phyloP scores from a whole-genome alignment of 2,888 invertebrate genomes.

The Limnephilus rhombicus region DNA sequence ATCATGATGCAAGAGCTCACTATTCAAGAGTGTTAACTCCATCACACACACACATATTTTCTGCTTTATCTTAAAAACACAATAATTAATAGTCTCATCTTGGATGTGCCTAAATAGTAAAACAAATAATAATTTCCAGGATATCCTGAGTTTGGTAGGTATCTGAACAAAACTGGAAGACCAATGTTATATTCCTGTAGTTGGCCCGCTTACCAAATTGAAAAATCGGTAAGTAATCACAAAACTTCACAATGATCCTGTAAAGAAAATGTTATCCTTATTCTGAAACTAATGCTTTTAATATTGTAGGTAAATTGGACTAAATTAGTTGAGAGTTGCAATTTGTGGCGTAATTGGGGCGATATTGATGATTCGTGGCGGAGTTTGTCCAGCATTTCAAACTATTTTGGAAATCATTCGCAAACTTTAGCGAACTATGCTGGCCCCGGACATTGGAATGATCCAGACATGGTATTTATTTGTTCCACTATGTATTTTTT shows the following conservation, averaged over 20 bases:
- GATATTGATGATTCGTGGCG: slow-evolving; percentile 82
- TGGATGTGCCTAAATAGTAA: background rate
- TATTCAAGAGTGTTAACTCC: background rate
- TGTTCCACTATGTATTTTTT: background rate
- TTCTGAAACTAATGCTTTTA: background rate
- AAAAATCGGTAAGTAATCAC: slow-evolving; percentile 63
- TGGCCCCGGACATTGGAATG: slow-evolving; percentile 85
- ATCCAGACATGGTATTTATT: slow-evolving; percentile 82
- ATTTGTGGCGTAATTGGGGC: slow-evolving; percentile 83
- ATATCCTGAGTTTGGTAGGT: slow-evolving; percentile 83
- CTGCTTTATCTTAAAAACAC: background rate
- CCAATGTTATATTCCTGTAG: slow-evolving; percentile 89
- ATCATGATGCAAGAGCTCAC: background rate
- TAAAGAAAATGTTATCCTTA: background rate
- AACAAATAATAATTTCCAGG: slow-evolving; percentile 71
- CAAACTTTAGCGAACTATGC: slow-evolving; percentile 78
- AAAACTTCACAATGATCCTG: background rate
- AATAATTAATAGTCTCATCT: background rate
- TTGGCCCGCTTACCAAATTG: slow-evolving; percentile 87
- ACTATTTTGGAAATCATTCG: slow-evolving; percentile 81
- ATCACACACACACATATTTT: background rate
- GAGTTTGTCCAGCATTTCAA: slow-evolving; percentile 77
- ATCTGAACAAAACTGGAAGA: slow-evolving; percentile 85
- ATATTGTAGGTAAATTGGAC: slow-evolving; percentile 77
- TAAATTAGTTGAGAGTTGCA: slow-evolving; percentile 78